Evolutionary conservation across 2,797 vertebrate species (phyloP).

Genomic region (Lithobates sylvaticus): DNA sequence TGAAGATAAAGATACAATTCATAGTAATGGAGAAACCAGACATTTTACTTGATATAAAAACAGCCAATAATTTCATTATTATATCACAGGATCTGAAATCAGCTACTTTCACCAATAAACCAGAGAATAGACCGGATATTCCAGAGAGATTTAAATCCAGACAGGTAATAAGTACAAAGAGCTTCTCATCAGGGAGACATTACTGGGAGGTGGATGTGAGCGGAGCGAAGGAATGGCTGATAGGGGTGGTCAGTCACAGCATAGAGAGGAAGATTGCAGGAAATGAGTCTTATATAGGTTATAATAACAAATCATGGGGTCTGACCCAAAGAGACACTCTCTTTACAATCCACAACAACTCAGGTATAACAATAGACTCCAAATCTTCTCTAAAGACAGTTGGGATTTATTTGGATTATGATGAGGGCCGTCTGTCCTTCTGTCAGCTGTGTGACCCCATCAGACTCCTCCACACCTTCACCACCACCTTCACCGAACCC

Average conservation of each 20-base stretch:
- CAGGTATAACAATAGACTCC: neutral
- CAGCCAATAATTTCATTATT: neutral
- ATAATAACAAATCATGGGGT: conserved; percentile 14
- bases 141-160: neutral
- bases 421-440: conserved; percentile 9
- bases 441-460: conserved; percentile 3
- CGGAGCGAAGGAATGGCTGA: neutral
- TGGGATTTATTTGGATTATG: neutral
- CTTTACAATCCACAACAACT: no score
- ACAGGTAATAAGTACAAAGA: neutral
- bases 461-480: conserved; percentile 27
- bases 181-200: conserved; percentile 30
- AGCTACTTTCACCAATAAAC: neutral
- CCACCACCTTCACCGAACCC: conserved; percentile 15
- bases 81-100: conserved; percentile 18
- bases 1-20: neutral
- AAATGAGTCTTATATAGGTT: neutral
- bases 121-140: neutral
- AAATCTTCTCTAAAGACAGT: neutral
- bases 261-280: neutral
- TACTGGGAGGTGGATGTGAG: conserved; percentile 46
- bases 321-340: no score
- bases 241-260: conserved; percentile 6
- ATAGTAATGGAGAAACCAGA: neutral
- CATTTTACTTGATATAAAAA: conserved; percentile 5